Evolutionary conservation across 2,113 vertebrate species (phyloP).

Genomic region (Loxodonta africana): DNA sequence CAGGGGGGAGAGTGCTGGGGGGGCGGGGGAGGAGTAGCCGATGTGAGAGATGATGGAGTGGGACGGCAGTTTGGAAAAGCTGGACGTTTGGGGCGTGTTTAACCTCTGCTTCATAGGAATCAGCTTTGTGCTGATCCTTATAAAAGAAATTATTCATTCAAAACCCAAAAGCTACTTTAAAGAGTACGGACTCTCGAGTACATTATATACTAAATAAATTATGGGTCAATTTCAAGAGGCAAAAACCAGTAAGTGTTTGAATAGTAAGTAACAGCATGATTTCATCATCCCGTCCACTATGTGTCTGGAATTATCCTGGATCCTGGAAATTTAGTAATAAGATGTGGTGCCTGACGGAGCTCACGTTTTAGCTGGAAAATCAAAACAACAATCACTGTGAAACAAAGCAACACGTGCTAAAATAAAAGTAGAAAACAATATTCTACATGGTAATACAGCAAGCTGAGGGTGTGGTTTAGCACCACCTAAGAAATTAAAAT

Average conservation of each 20-base stretch:
- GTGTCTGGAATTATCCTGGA: neutral
- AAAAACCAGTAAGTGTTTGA: neutral
- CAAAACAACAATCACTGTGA: accelerated
- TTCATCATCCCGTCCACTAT: neutral
- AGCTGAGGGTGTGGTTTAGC: neutral
- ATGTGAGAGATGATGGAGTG: no score
- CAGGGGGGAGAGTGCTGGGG: no score
- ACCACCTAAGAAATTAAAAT: neutral
- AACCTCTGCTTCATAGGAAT: no score
- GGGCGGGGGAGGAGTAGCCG: no score
- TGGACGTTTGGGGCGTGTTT: no score
- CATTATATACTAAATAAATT: neutral
- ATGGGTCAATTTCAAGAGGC: neutral
- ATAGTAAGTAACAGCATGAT: accelerated
- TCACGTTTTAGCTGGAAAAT: neutral
- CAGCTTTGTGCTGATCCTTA: no score
- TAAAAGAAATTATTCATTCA: neutral
- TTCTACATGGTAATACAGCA: no score
- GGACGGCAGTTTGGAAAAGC: no score
- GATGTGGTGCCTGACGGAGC: accelerated
- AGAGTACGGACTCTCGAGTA: neutral
- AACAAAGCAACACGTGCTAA: neutral
- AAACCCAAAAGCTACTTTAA: neutral
- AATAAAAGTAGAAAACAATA: no score
- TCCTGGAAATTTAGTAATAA: no score